Evolutionary conservation across 2,888 invertebrate genomes (phyloP).

Genomic region (Xanthia icteritia): DNA sequence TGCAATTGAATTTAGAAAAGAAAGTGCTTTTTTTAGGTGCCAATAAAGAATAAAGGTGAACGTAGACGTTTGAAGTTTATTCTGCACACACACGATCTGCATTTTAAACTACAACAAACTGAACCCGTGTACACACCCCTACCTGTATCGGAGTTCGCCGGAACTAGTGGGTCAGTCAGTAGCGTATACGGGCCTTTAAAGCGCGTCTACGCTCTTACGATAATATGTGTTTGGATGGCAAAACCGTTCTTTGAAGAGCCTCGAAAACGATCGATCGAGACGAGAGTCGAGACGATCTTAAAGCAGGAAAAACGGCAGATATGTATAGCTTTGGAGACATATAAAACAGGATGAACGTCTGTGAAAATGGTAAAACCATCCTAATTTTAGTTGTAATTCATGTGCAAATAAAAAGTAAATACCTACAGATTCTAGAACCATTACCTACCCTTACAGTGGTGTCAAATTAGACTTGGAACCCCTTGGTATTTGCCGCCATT

Average conservation of each 20-base stretch:
- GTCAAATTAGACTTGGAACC: conserved; percentile 18
- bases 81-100: too few species aligned
- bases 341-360: background rate
- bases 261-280: too few species aligned
- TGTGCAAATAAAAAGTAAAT: too few species aligned
- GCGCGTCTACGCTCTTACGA: background rate
- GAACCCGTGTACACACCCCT: background rate
- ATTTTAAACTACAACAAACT: background rate
- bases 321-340: background rate
- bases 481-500: conserved; percentile 20
- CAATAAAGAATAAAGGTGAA: background rate
- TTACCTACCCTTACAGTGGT: background rate
- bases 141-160: too few species aligned
- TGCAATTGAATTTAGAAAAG: conserved; percentile 3
- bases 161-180: background rate
- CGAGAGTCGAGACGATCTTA: too few species aligned
- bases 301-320: background rate
- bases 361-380: too few species aligned
- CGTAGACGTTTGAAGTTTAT: background rate
- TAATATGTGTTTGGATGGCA: background rate
- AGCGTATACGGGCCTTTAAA: background rate
- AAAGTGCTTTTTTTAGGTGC: background rate
- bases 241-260: background rate
- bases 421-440: background rate
- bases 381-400: too few species aligned